Evolutionary conservation across 2,113 vertebrate species (phyloP).

Genomic region (Hydrolagus affinis): DNA sequence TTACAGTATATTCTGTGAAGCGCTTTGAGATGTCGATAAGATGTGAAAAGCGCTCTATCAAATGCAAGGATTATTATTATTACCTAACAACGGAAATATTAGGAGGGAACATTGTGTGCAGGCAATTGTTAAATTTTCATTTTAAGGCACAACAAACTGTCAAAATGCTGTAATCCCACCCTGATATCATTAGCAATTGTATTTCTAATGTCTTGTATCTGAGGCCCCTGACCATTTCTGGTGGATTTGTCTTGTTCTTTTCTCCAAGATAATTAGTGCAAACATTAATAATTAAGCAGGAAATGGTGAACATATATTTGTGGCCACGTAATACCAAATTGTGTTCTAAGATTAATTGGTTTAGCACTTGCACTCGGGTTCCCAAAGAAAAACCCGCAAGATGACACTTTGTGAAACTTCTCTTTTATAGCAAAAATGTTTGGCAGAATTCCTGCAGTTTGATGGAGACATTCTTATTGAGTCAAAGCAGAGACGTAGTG

Average conservation of each 20-base stretch:
- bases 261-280: not conserved
- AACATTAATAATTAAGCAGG: not conserved
- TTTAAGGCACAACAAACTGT: not conserved
- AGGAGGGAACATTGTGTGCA: constrained; percentile 35
- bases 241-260: not conserved
- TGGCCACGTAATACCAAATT: not conserved
- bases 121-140: not conserved
- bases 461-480: not conserved
- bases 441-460: not conserved
- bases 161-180: too few relatives aligned
- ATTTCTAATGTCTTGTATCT: not conserved
- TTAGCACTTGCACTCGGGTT: not conserved
- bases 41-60: too few relatives aligned
- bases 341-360: not conserved
- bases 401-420: too few relatives aligned
- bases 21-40: too few relatives aligned
- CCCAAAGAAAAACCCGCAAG: too few relatives aligned
- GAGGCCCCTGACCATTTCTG: not conserved
- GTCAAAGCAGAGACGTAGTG: not conserved
- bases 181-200: not conserved
- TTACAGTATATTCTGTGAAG: too few relatives aligned
- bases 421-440: not conserved
- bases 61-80: too few relatives aligned
- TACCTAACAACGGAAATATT: constrained; percentile 38
- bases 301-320: not conserved